Percentiles rank a stretch among this genome's conserved stretches.
These are phyloP conservation scores for Kryphioiulus occultus DNA, from an alignment of 2,888 invertebrate genomes.

Conservation along the genomic window DNA sequence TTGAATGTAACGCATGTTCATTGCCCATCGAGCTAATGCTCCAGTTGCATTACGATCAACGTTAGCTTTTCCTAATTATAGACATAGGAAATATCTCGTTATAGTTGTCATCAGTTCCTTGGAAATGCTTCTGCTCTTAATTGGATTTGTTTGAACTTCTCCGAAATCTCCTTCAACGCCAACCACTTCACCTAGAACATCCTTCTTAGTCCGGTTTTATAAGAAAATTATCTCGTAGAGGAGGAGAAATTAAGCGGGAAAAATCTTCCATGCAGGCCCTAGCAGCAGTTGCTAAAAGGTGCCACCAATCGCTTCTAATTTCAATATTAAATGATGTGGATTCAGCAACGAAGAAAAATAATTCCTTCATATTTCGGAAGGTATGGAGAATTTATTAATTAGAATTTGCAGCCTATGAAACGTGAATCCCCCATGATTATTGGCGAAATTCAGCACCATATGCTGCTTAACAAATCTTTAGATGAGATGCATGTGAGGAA, in stretches of 20 bases:
- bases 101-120: slow-evolving; percentile 7
- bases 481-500: too few species aligned
- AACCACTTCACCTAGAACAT: background rate
- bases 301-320: slow-evolving; percentile 13
- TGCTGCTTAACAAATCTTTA: background rate
- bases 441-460: background rate
- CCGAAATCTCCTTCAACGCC: background rate
- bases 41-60: background rate
- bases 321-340: slow-evolving; percentile 8
- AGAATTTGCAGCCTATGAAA: background rate
- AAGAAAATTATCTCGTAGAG: background rate
- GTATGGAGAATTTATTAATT: background rate
- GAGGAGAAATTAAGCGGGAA: background rate
- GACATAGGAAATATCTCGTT: slow-evolving; percentile 17
- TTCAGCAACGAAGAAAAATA: background rate
- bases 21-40: background rate
- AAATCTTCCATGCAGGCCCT: background rate
- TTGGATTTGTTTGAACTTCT: slow-evolving; percentile 17
- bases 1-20: background rate
- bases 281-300: background rate
- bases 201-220: background rate
- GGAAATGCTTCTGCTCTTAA: slow-evolving; percentile 4
- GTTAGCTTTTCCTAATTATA: slow-evolving; percentile 9
- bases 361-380: background rate
- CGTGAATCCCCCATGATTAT: background rate